A percentile compares a stretch with the other conserved stretches of the same genome.
Evolutionary conservation across 2,113 vertebrate species (phyloP).

Genomic region (Mus musculus): GRCm39 chr1:186080501-186081000

Average conservation of each 20-base stretch:
- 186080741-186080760: not conserved
- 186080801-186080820: not conserved
- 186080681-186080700: not conserved
- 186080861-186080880: not conserved
- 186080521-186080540: not conserved
- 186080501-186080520: not conserved
- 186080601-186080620: not conserved
- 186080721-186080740: not conserved
- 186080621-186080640: not conserved
- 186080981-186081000: not conserved
- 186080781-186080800: not conserved
- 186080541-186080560: not conserved
- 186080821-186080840: no score
- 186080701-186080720: not conserved
- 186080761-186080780: not conserved
- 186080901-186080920: not conserved
- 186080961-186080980: not conserved
- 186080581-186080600: constrained; percentile 18
- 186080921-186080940: not conserved
- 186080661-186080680: not conserved
- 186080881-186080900: not conserved
- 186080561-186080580: not conserved
- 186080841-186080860: not conserved
- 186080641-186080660: not conserved
- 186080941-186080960: not conserved